Evolutionary conservation across 2,113 vertebrate genomes (phyloP).

Genomic region (Probosciger aterrimus): DNA sequence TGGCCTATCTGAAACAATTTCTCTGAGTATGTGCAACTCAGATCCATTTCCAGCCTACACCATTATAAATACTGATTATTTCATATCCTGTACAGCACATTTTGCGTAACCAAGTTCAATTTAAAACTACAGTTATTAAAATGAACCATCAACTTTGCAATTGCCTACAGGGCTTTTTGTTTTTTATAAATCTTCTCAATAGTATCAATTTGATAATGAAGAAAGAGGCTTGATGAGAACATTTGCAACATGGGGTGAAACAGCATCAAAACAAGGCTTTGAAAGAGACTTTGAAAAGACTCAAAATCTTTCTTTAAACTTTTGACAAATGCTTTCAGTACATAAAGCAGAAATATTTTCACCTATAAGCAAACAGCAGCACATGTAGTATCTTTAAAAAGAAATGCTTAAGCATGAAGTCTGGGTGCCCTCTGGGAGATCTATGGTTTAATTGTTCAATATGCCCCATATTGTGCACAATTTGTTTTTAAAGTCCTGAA

Average conservation of each 20-base stretch:
- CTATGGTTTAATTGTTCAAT: neutral
- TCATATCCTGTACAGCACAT: neutral
- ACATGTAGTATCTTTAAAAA: neutral
- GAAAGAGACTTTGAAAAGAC: neutral
- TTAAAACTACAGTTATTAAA: constrained; percentile 14
- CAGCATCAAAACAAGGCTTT: neutral
- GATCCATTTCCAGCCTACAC: neutral
- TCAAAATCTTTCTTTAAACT: neutral
- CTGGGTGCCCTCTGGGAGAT: neutral
- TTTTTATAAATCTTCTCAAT: neutral
- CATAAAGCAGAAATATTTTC: neutral
- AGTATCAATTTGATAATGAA: neutral
- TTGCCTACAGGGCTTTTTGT: neutral
- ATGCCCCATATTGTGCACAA: neutral
- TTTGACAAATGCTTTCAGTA: neutral
- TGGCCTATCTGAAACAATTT: neutral
- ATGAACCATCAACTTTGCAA: neutral
- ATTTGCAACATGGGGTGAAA: neutral
- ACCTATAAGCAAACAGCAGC: neutral
- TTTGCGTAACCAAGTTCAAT: neutral
- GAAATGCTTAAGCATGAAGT: neutral
- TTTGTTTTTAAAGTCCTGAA: neutral
- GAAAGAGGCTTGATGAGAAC: neutral
- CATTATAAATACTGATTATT: constrained; percentile 20
- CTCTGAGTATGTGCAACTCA: neutral